A percentile compares a stretch with the other conserved stretches of the same genome.
These are phyloP conservation scores for Zootoca vivipara DNA, from an alignment of 2,113 vertebrate species.

Conservation along the genomic window DNA sequence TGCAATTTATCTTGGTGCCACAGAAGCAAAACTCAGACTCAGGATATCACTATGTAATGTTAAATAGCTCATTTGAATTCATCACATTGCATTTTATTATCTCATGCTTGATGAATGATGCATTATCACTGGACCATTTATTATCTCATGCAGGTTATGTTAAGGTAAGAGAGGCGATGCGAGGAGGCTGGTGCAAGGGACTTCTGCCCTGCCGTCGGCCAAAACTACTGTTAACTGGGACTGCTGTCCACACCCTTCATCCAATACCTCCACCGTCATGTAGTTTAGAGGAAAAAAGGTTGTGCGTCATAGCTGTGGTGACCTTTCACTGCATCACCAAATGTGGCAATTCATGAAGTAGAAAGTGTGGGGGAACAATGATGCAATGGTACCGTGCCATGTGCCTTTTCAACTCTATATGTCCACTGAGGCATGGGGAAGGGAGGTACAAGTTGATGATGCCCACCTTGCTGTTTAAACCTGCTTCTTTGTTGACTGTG, in stretches of 20 bases:
- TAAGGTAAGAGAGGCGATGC: neutral
- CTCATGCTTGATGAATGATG: slow-evolving; percentile 10
- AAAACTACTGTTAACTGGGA: neutral
- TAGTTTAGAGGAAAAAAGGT: neutral
- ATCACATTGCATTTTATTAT: neutral
- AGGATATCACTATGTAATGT: neutral
- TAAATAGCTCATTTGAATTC: slow-evolving; percentile 29
- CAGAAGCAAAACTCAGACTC: neutral
- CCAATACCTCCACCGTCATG: neutral
- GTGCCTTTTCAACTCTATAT: neutral
- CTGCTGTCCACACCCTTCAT: too few species aligned
- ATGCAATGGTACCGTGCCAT: neutral
- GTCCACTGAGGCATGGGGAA: neutral
- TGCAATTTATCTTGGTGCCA: slow-evolving; percentile 8
- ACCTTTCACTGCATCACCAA: too few species aligned
- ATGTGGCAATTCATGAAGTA: neutral
- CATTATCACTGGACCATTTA: neutral
- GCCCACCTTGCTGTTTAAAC: neutral
- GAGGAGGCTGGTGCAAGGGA: neutral
- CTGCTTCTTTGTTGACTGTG: neutral
- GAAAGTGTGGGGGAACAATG: neutral
- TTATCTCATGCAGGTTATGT: slow-evolving; percentile 1
- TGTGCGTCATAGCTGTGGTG: neutral
- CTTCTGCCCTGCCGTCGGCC: neutral
- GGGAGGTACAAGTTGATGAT: neutral